Evolutionary conservation across 2,888 invertebrate species (phyloP).

Genomic region (Drosophila hamatofila): DNA sequence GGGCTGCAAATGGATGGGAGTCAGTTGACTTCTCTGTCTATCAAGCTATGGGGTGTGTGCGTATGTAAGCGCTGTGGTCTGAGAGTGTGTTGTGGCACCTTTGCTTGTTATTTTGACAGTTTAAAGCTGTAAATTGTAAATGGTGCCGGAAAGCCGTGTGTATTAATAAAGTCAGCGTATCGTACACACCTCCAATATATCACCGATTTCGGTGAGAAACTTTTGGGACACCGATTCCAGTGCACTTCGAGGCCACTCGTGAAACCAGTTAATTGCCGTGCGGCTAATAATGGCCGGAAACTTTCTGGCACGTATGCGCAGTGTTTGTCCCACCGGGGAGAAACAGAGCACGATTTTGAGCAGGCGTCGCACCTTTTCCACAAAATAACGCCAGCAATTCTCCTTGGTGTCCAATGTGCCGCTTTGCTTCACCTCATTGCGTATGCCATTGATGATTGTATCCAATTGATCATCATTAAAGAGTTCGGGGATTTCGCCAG

Average conservation of each 20-base stretch:
- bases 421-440: conserved; percentile 92
- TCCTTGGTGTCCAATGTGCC: conserved; percentile 95
- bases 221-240: conserved; percentile 94
- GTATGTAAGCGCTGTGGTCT: conserved; percentile 11
- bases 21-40: conserved; percentile 24
- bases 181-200: conserved; percentile 89
- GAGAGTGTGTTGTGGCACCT: conserved; percentile 26
- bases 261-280: conserved; percentile 98
- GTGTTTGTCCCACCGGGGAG: conserved; percentile 96
- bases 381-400: conserved; percentile 98
- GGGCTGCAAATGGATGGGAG: conserved; percentile 84
- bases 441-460: conserved; percentile 91
- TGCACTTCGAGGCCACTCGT: conserved; percentile 97
- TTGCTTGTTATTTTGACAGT: conserved; percentile 52
- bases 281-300: conserved; percentile 98
- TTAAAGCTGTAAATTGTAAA: conserved; percentile 63
- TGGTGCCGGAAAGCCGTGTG: conserved; percentile 31
- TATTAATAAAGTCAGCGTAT: conserved; percentile 34
- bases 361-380: conserved; percentile 93
- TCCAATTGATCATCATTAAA: conserved; percentile 96
- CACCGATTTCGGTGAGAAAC: conserved; percentile 92
- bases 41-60: conserved; percentile 7
- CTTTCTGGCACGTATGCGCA: conserved; percentile 94
- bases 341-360: conserved; percentile 96
- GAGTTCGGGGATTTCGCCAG: conserved; percentile 97